phyloP scores from a whole-genome alignment of 2,888 invertebrate species.

The Aphrophora alni region DNA sequence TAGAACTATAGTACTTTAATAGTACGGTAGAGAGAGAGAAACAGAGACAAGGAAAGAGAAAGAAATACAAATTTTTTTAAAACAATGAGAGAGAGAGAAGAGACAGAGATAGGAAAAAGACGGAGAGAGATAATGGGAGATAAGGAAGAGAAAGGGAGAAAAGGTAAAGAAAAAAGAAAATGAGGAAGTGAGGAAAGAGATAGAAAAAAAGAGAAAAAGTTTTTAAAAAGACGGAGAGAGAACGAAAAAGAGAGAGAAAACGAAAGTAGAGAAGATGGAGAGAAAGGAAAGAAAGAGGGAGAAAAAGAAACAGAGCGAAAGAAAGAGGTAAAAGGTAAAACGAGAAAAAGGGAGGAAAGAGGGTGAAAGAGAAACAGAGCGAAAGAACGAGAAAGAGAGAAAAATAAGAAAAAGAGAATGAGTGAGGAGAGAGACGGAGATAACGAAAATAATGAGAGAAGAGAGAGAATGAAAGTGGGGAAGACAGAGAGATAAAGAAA shows the following conservation, averaged over 20 bases:
- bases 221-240: neutral
- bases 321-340: neutral
- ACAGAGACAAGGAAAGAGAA: too few species aligned
- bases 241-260: neutral
- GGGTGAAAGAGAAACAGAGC: neutral
- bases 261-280: neutral
- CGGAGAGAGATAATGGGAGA: too few species aligned
- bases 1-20: too few species aligned
- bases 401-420: neutral
- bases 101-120: too few species aligned
- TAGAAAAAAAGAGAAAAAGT: neutral
- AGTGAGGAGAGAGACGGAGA: neutral
- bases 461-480: neutral
- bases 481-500: neutral
- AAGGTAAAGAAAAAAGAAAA: too few species aligned
- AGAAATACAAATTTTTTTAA: too few species aligned
- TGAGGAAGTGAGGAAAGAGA: neutral
- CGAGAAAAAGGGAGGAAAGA: neutral
- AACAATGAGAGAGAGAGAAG: too few species aligned
- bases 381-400: neutral
- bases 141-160: too few species aligned
- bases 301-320: neutral
- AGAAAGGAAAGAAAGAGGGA: neutral
- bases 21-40: too few species aligned
- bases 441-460: neutral